These are phyloP conservation scores for Sitta carolinensis DNA, from an alignment of 2,797 vertebrate species.

Conservation along the genomic window DNA sequence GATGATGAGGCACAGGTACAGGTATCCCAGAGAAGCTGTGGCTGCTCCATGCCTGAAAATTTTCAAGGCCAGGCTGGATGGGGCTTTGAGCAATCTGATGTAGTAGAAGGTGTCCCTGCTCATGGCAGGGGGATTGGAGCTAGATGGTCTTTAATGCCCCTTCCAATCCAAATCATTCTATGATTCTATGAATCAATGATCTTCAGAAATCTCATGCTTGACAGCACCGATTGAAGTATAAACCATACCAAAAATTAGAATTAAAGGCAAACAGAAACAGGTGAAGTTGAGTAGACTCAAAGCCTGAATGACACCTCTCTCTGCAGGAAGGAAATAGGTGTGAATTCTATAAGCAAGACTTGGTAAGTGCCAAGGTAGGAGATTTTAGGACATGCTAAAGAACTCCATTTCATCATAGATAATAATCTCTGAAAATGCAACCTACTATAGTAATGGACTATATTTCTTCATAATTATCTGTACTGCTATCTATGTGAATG, in stretches of 20 bases:
- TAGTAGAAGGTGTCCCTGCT: not conserved
- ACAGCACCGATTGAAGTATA: not conserved
- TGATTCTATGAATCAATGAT: not conserved
- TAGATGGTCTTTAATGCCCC: not conserved
- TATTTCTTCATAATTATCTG: not conserved
- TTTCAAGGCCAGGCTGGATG: not conserved
- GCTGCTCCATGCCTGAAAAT: not conserved
- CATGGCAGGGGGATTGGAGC: not conserved
- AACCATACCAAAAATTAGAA: not conserved
- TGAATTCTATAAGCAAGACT: not conserved
- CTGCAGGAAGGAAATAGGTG: not conserved
- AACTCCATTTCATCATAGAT: not conserved
- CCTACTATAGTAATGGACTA: not conserved
- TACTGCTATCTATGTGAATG: rapidly evolving
- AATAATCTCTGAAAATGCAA: not conserved
- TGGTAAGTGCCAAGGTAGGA: not conserved
- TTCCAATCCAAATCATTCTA: not conserved
- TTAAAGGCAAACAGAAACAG: not conserved
- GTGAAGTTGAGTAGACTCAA: not conserved
- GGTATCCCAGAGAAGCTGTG: not conserved
- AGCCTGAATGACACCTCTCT: not conserved
- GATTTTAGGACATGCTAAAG: not conserved
- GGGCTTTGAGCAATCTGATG: not conserved
- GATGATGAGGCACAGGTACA: not conserved
- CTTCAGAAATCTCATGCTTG: not conserved